These are phyloP conservation scores for Caenorhabditis macrosperma DNA, from an alignment of 2,888 invertebrate species.

Conservation along the genomic window DNA sequence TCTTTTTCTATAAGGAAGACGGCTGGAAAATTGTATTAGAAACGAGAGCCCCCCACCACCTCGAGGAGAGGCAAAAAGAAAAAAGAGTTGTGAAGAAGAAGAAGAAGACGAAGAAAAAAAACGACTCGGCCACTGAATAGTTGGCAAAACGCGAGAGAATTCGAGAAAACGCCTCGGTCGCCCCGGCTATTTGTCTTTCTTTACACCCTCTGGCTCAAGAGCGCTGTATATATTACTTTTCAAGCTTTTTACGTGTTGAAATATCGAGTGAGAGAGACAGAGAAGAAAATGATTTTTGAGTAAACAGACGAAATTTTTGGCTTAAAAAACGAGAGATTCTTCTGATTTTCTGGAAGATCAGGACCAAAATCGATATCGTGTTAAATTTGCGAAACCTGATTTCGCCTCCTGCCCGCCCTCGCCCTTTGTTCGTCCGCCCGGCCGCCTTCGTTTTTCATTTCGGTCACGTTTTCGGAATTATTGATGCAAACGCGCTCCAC, in stretches of 20 bases:
- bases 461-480: constrained; percentile 31
- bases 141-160: no score
- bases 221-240: not conserved
- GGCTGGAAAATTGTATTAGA: not conserved
- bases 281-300: no score
- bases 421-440: not conserved
- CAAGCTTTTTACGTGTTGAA: no score
- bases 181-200: not conserved
- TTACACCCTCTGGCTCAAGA: not conserved
- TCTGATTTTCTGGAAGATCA: no score
- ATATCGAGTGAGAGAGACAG: no score
- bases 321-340: no score
- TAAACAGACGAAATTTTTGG: no score
- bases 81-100: not conserved
- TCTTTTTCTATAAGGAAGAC: not conserved
- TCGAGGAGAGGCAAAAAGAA: no score
- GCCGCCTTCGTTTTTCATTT: not conserved
- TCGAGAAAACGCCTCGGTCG: not conserved
- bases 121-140: no score
- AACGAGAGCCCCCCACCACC: no score
- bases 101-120: no score
- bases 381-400: constrained; percentile 1
- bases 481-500: constrained; percentile 36
- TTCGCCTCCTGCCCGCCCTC: not conserved
- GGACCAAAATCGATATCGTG: no score